These are phyloP conservation scores for Naja naja DNA, from an alignment of 2,113 vertebrate genomes.

Conservation along the genomic window DNA sequence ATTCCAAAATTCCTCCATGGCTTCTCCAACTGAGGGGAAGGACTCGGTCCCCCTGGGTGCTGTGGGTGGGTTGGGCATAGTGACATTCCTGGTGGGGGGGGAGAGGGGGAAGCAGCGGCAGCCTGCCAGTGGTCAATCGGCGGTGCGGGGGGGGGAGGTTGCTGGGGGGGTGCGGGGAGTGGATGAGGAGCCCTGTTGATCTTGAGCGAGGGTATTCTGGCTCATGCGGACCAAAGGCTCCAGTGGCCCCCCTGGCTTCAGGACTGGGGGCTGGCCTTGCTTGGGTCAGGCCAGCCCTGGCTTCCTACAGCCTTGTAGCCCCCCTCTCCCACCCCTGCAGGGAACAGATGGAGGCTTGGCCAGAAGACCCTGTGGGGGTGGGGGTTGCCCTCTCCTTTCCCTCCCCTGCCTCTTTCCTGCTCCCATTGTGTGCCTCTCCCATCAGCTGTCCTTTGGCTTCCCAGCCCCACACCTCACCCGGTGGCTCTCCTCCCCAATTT, in stretches of 20 bases:
- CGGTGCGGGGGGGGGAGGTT: too few species aligned
- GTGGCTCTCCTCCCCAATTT: conserved; percentile 80
- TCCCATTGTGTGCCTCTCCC: conserved; percentile 16
- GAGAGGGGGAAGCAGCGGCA: too few species aligned
- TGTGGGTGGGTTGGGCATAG: background rate
- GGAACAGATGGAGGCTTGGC: background rate
- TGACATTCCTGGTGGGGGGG: too few species aligned
- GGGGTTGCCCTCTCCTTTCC: conserved; percentile 16
- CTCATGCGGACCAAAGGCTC: background rate
- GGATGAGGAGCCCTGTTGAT: background rate
- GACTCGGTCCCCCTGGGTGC: conserved; percentile 14
- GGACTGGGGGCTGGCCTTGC: too few species aligned
- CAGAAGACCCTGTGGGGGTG: background rate
- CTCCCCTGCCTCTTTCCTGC: background rate
- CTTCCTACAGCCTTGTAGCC: background rate
- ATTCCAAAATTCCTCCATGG: conserved; percentile 38
- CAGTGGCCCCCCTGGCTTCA: background rate
- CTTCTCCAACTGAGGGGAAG: conserved; percentile 32
- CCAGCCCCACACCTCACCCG: conserved; percentile 51
- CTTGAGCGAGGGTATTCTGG: background rate
- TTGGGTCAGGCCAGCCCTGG: background rate
- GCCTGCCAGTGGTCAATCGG: too few species aligned
- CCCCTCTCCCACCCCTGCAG: background rate
- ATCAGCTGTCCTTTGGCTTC: conserved; percentile 46
- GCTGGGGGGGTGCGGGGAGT: too few species aligned